Percentiles rank a stretch among this genome's conserved stretches.
Conservation (phyloP, 2,797 vertebrate species). For the Sternarchorhynchus goeldii region DNA sequence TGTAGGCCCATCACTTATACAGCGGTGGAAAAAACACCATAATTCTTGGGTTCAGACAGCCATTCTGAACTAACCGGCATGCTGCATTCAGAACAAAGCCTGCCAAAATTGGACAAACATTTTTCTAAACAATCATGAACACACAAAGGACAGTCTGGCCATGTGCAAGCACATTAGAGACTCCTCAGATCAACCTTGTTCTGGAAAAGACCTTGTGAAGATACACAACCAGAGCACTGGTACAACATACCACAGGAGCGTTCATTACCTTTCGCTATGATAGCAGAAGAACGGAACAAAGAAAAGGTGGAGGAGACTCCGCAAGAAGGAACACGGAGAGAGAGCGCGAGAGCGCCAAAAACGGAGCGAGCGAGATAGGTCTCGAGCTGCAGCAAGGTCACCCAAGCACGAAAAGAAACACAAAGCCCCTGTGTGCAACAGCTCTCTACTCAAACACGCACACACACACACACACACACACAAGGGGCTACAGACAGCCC, state of each 20-base stretch:
- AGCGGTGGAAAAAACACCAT: background rate
- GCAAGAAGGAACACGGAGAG: background rate
- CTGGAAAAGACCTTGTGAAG: conserved; percentile 30
- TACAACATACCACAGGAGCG: conserved; percentile 31
- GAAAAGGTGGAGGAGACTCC: background rate
- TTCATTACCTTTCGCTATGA: conserved; percentile 48
- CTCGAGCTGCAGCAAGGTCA: conserved; percentile 32
- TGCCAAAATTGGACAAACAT: background rate
- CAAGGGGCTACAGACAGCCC: conserved; percentile 15
- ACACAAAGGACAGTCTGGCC: conserved; percentile 42
- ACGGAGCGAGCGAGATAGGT: conserved; percentile 18
- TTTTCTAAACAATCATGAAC: conserved; percentile 36
- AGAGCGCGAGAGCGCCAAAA: background rate
- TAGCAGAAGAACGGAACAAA: conserved; percentile 9
- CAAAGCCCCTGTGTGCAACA: conserved; percentile 30
- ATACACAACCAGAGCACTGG: conserved; percentile 38
- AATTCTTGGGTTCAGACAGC: background rate
- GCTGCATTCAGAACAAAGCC: conserved; percentile 14
- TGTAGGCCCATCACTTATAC: conserved; percentile 21
- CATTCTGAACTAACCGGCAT: background rate
- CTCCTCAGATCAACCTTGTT: conserved; percentile 37
- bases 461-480: conserved; percentile 7
- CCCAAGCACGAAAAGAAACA: conserved; percentile 16
- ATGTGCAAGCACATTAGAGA: conserved; percentile 17
- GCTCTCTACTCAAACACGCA: conserved; percentile 3